These are phyloP conservation scores for Formicarius rufipectus DNA, from an alignment of 2,113 vertebrate genomes.

Conservation along the genomic window DNA sequence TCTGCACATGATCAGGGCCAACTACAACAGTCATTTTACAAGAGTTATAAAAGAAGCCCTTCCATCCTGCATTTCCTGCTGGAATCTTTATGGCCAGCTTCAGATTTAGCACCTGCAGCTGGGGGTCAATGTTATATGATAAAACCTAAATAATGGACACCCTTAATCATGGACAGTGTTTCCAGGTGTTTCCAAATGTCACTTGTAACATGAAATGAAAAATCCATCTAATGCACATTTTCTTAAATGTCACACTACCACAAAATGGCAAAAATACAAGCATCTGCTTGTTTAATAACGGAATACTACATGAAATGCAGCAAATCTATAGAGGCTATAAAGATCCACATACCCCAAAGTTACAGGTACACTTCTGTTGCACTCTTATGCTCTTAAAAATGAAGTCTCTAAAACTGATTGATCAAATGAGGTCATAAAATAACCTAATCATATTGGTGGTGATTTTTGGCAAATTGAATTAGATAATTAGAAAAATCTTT, in stretches of 20 bases:
- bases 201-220: background rate
- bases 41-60: slow-evolving; percentile 28
- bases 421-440: background rate
- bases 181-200: slow-evolving; percentile 27
- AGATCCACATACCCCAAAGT: background rate
- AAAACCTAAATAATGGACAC: slow-evolving; percentile 30
- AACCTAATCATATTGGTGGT: background rate
- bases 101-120: slow-evolving; percentile 30
- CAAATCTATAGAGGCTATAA: background rate
- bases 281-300: background rate
- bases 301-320: background rate
- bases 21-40: slow-evolving; percentile 8
- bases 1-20: slow-evolving; percentile 22
- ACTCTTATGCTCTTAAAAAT: background rate
- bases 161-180: background rate
- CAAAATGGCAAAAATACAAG: slow-evolving; percentile 11
- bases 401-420: background rate
- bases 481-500: background rate
- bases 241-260: background rate
- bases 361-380: background rate
- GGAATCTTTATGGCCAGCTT: slow-evolving; percentile 48
- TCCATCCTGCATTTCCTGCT: slow-evolving; percentile 21
- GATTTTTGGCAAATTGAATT: background rate
- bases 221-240: background rate
- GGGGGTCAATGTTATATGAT: slow-evolving; percentile 25